phyloP scores from a whole-genome alignment of 1,140 invertebrate genomes.

The Oryctes rhinoceros region DNA sequence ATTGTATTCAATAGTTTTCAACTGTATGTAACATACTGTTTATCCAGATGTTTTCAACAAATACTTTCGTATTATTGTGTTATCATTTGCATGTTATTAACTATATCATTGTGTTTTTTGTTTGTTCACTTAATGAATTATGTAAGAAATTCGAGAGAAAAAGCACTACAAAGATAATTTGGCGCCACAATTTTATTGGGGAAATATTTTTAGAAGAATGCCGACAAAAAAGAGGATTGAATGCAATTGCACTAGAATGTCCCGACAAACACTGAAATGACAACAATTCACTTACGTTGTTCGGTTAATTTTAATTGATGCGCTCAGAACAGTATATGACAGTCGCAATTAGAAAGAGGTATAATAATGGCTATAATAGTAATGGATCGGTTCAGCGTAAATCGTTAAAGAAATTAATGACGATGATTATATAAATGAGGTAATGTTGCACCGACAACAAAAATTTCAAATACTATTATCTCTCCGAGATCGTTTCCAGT shows the following conservation, averaged over 20 bases:
- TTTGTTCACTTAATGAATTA: too few species aligned
- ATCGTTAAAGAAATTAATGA: slow-evolving; percentile 5
- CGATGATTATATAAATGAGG: background rate
- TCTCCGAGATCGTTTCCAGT: background rate
- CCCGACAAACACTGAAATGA: background rate
- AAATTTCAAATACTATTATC: background rate
- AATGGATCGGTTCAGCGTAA: background rate
- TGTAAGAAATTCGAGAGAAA: too few species aligned
- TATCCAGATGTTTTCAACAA: too few species aligned
- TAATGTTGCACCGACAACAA: background rate
- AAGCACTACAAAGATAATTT: too few species aligned
- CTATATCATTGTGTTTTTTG: too few species aligned
- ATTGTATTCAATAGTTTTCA: too few species aligned
- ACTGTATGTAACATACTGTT: too few species aligned
- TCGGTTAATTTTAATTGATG: background rate
- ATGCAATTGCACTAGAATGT: background rate
- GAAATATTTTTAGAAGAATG: background rate
- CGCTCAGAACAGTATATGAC: background rate
- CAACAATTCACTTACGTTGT: background rate
- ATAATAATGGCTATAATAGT: background rate
- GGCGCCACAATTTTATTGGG: background rate
- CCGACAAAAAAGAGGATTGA: background rate
- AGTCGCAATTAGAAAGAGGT: background rate
- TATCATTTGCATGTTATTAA: too few species aligned
- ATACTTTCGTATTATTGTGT: too few species aligned